Evolutionary conservation across 2,113 vertebrate species (phyloP).

Genomic region (Oreotrochilus melanogaster): DNA sequence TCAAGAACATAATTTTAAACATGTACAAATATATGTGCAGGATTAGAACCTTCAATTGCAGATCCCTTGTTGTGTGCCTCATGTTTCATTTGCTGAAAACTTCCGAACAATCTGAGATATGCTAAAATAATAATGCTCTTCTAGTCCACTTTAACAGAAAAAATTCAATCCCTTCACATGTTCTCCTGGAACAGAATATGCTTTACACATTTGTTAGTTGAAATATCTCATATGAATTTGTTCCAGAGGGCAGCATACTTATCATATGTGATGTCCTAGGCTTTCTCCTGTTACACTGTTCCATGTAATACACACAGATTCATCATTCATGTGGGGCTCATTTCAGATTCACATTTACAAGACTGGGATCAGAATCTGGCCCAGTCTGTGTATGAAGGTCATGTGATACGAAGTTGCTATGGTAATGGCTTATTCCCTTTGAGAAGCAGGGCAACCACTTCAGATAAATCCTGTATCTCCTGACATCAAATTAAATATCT

Average conservation of each 20-base stretch:
- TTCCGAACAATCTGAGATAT: background rate
- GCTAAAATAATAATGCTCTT: background rate
- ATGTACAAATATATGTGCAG: background rate
- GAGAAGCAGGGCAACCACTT: slow-evolving; percentile 4
- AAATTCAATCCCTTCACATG: background rate
- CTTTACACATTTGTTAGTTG: background rate
- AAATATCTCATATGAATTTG: background rate
- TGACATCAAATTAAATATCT: slow-evolving; percentile 21
- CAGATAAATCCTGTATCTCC: slow-evolving; percentile 8
- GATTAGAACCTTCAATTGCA: background rate
- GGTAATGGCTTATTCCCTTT: slow-evolving; percentile 29
- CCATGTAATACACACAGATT: background rate
- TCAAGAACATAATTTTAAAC: background rate
- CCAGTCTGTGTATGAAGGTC: background rate
- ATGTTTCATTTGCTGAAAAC: background rate
- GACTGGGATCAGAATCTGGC: background rate
- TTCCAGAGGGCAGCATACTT: background rate
- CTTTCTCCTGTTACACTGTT: background rate
- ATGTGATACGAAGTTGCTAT: background rate
- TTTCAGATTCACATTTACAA: slow-evolving; percentile 15
- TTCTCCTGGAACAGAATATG: background rate
- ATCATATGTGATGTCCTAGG: background rate
- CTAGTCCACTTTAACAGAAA: background rate
- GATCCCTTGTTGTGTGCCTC: background rate
- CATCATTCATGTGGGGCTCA: background rate